phyloP scores from a whole-genome alignment of 2,113 vertebrate genomes.

The Platysteira castanea region DNA sequence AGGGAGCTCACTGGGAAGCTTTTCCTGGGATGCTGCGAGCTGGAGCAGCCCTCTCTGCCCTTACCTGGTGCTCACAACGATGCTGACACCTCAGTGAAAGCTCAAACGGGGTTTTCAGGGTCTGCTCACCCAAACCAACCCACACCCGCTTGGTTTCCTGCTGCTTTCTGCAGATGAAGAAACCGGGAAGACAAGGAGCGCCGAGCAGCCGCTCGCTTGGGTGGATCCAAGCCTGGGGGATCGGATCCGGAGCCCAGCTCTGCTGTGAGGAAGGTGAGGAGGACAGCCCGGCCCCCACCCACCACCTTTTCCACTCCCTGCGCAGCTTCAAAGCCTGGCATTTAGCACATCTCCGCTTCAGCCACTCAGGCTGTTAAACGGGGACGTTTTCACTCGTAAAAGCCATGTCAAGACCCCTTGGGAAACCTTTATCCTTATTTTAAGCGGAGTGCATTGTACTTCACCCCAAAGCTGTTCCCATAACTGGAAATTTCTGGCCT shows the following conservation, averaged over 20 bases:
- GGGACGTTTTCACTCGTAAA: neutral
- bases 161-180: neutral
- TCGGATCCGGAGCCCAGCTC: neutral
- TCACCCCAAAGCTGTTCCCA: neutral
- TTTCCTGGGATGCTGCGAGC: neutral
- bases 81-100: neutral
- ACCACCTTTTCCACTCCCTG: neutral
- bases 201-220: neutral
- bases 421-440: neutral
- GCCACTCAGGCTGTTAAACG: neutral
- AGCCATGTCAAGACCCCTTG: neutral
- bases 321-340: neutral
- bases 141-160: neutral
- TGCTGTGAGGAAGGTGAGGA: neutral
- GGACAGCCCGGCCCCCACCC: neutral
- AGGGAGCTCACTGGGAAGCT: neutral
- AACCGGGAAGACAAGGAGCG: neutral
- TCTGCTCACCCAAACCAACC: neutral
- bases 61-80: neutral
- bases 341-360: neutral
- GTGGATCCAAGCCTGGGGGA: fast-evolving
- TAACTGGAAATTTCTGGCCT: neutral
- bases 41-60: neutral
- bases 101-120: neutral
- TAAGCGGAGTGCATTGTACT: neutral